phyloP scores from a whole-genome alignment of 2,888 invertebrate species.

The Drosophila algonquin region DNA sequence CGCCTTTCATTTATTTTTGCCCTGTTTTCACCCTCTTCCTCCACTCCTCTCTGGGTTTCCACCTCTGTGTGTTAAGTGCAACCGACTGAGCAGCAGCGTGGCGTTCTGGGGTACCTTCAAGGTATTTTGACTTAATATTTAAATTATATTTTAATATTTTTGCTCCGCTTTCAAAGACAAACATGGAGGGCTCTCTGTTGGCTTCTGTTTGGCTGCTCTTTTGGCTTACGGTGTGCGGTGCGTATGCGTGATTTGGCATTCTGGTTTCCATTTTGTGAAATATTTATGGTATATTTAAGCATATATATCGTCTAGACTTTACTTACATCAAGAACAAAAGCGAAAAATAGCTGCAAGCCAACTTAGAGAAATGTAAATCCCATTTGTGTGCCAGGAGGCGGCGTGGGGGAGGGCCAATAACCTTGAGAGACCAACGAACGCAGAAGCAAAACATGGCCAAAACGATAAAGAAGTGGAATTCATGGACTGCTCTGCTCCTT shows the following conservation, averaged over 20 bases:
- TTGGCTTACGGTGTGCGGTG: constrained; percentile 17
- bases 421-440: constrained; percentile 41
- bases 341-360: constrained; percentile 28
- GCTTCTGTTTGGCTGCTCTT: neutral
- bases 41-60: neutral
- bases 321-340: constrained; percentile 22
- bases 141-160: constrained; percentile 37
- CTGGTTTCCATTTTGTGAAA: constrained; percentile 29
- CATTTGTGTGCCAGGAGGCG: neutral
- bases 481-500: neutral
- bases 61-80: constrained; percentile 14
- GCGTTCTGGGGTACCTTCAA: constrained; percentile 14
- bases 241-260: constrained; percentile 38
- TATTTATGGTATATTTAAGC: constrained; percentile 42
- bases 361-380: constrained; percentile 50
- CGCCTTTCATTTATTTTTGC: constrained; percentile 1
- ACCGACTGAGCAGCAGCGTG: constrained; percentile 15
- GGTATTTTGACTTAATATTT: constrained; percentile 37
- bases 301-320: constrained; percentile 48
- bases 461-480: neutral
- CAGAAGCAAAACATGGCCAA: neutral
- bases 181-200: neutral
- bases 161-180: constrained; percentile 9
- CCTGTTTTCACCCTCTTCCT: neutral
- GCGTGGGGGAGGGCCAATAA: constrained; percentile 27